A percentile compares a stretch with the other conserved stretches of the same genome.
These are phyloP conservation scores for Pterostichus madidus DNA, from an alignment of 2,888 invertebrate genomes.

Conservation along the genomic window DNA sequence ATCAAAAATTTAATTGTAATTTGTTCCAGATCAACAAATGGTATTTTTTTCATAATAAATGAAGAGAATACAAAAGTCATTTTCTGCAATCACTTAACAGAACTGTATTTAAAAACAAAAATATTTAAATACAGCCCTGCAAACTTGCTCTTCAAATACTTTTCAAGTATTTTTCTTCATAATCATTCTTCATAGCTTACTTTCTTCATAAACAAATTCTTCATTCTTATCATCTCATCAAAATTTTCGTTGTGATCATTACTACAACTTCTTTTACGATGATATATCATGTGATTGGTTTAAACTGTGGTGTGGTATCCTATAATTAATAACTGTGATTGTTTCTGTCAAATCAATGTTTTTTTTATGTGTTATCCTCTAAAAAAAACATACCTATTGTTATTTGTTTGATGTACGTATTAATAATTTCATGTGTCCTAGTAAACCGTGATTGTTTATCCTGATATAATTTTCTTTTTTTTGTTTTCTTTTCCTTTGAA, in stretches of 20 bases:
- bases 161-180: not conserved
- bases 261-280: slow-evolving; percentile 26
- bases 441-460: slow-evolving; percentile 42
- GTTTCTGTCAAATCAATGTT: slow-evolving; percentile 57
- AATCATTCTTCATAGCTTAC: not conserved
- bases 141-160: not conserved
- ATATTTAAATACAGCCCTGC: not conserved
- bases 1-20: slow-evolving; percentile 6
- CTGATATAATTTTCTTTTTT: not conserved
- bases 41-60: not conserved
- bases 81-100: too few species aligned
- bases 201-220: not conserved
- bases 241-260: slow-evolving; percentile 2
- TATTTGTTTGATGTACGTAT: slow-evolving; percentile 60
- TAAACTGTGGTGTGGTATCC: slow-evolving; percentile 33
- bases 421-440: slow-evolving; percentile 22
- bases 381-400: slow-evolving; percentile 21
- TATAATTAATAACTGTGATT: slow-evolving; percentile 52
- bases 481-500: not conserved
- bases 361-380: slow-evolving; percentile 55
- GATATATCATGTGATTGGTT: slow-evolving; percentile 30
- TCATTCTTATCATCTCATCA: slow-evolving; percentile 32
- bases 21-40: slow-evolving; percentile 12
- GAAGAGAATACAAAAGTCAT: not conserved
- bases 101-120: too few species aligned